Evolutionary conservation across 2,113 vertebrate genomes (phyloP), one percentile per base, ranked within the genome.

Genomic region (Pterocles gutturalis): DNA sequence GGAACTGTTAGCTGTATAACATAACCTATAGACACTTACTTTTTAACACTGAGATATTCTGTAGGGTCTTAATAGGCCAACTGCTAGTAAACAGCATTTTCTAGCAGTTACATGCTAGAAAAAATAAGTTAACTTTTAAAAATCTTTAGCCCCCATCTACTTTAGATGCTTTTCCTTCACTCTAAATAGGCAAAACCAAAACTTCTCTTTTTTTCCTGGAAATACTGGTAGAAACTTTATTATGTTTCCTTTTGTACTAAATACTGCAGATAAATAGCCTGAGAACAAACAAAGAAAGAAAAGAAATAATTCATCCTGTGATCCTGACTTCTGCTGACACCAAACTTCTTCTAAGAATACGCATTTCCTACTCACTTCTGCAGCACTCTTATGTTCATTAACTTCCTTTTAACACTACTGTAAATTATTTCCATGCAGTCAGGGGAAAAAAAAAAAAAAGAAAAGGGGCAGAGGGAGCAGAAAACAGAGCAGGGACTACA

Each of bases 301-400:
- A 79, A 79, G 21, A 60, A 95, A 80, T 38, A 78, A 82, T 70
- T 92, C 53, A 70, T 85, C 49, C 75, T 67, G 55, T 79, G 75
- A 88, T 80, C 79, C 48, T 58, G 31, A 19, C 26, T 94, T 95
- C 48, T 95, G 90, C 94, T 96, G 85, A 91, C 91, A 89, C 46
- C 16, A 61, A 88, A 62, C 16, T 58, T 58, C 53, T 70, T 83
- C 60, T 87, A 89, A 96, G 86, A 92, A 84, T 76, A 69, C 43
- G 61, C 67, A 93, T 85, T 88, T 94, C 77, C 61, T 87, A 36
- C 13, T 75, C 36, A 33, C 43, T 95, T 79, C 89, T 93, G 86
- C 65, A 89, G 90, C 77, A 60, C 53, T 58, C 57, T 49, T 53
- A 66, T 36, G 65, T 90, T 95, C 80, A 78, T 93, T 90, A 96